Evolutionary conservation across 2,888 invertebrate species (phyloP), one percentile per base, ranked within the genome.

Genomic region (Margaritifera margaritifera): DNA sequence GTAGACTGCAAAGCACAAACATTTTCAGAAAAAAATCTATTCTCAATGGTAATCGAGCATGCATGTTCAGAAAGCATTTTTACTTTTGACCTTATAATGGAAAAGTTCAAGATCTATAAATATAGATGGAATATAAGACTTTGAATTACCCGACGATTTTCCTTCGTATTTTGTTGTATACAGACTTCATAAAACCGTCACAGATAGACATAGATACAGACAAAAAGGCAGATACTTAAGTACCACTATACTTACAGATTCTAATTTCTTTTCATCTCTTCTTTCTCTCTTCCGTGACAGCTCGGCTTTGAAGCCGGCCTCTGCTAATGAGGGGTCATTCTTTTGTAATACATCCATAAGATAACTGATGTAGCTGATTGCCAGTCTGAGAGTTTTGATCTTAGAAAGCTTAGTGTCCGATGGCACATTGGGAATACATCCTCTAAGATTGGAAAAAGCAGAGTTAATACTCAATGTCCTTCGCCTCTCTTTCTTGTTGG

Each of bases 381-480:
- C 98, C 84, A 98, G 91, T 72, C 97, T 93, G 50, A 98, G 92
- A 0, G 98, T 98, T 91, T 98, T 98, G 82, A 98, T 98, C 93
- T 96, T 93, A 20, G 96, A 96, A 50, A 98, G 90, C 90, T 98
- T 98, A 0, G 98, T 98, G 87, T 98, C 98, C 0, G 95, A 94
- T 0, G 98, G 98, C 1, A 98, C 97, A 86, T 98, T 97, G 0
- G 98, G 98, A 83, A 98, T 98, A 89, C 97, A 96, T 77, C 97
- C 96, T 20, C 98, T 91, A 0, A 98, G 91, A 84, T 96, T 95
- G 0, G 96, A 94, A 89, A 98, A 98, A 0, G 98, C 98, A 64
- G 95, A 96, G 90, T 98, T 98, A 77, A 98, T 98, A 80, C 95
- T 96, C 88, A 96, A 95, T 0, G 98, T 98, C 64, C 98, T 92